Conservation (phyloP, 1,140 invertebrate species). For the Cydia pomonella region DNA sequence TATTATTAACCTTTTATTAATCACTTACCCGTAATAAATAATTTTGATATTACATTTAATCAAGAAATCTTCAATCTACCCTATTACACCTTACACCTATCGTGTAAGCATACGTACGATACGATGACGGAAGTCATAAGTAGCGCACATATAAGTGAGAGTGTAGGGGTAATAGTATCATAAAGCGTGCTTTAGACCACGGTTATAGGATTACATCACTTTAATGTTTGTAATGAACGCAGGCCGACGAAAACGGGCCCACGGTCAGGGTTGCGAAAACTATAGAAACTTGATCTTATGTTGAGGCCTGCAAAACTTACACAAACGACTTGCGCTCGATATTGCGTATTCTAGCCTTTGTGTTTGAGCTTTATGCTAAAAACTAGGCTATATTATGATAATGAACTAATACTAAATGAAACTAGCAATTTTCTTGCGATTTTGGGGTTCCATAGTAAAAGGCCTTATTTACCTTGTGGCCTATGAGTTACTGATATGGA, state of each 20-base stretch:
- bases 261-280: conserved; percentile 30
- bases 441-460: too few relatives aligned
- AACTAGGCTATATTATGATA: neutral
- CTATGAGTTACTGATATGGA: too few relatives aligned
- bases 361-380: neutral
- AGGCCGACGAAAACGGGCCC: conserved; percentile 13
- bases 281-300: conserved; percentile 31
- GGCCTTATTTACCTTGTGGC: too few relatives aligned
- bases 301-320: conserved; percentile 10
- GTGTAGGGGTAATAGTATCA: neutral
- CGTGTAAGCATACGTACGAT: too few relatives aligned
- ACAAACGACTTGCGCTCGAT: neutral
- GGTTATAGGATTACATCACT: conserved; percentile 24
- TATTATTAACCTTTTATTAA: too few relatives aligned
- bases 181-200: neutral
- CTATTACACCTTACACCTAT: too few relatives aligned
- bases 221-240: conserved; percentile 27
- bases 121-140: neutral
- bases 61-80: too few relatives aligned
- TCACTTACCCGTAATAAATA: too few relatives aligned
- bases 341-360: neutral
- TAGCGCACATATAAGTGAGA: conserved; percentile 11
- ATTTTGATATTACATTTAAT: too few relatives aligned
- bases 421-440: too few relatives aligned
- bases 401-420: too few relatives aligned